Conservation (phyloP, 2,888 invertebrate genomes). For the Tetanocera ferruginea region DNA sequence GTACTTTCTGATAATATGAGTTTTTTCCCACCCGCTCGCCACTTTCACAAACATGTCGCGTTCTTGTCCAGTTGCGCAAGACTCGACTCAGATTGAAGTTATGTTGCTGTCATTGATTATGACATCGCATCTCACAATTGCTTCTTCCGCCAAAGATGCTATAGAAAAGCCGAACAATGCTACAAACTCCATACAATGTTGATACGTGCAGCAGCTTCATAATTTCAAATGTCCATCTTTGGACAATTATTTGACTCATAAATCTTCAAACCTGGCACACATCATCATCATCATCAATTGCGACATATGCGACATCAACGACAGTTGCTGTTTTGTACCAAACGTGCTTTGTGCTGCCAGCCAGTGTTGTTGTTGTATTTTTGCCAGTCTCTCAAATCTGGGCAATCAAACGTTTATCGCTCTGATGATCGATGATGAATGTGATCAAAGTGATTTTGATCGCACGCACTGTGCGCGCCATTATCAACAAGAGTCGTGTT, state of each 20-base stretch:
- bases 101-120: conserved; percentile 40
- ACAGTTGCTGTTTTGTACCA: not conserved
- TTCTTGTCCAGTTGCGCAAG: no score
- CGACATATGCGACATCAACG: not conserved
- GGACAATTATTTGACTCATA: conserved; percentile 40
- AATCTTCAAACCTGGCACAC: conserved; percentile 36
- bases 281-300: conserved; percentile 14
- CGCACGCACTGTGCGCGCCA: conserved; percentile 20
- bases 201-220: conserved; percentile 33
- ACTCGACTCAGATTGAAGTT: not conserved
- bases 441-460: conserved; percentile 37
- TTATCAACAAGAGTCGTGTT: not conserved
- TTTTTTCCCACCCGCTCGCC: no score
- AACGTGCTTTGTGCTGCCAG: not conserved
- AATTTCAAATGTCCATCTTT: conserved; percentile 31
- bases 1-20: no score
- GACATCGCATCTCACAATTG: conserved; percentile 30
- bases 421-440: conserved; percentile 36
- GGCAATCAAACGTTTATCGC: conserved; percentile 38
- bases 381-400: not conserved
- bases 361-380: not conserved
- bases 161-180: not conserved
- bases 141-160: conserved; percentile 4
- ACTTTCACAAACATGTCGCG: no score
- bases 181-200: not conserved